phyloP scores from a whole-genome alignment of 2,797 vertebrate genomes.

The Vespertilio murinus region DNA sequence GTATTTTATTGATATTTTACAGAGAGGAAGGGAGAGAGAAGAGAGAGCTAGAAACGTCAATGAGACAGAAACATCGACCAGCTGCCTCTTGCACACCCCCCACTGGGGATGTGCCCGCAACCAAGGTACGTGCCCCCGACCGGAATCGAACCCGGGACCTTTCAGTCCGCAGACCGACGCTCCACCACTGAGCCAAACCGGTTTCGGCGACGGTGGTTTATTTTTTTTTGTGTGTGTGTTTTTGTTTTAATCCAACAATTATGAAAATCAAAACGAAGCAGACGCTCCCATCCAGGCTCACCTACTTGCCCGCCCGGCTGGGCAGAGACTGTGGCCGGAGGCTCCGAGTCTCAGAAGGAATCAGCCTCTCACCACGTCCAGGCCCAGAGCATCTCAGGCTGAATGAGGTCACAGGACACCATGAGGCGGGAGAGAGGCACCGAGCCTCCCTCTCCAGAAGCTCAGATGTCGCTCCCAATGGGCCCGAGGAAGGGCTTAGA shows the following conservation, averaged over 20 bases:
- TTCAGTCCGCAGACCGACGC: no score
- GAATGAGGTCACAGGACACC: neutral
- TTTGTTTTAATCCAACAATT: neutral
- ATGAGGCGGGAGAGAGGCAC: neutral
- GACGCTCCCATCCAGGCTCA: neutral
- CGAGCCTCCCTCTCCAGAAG: neutral
- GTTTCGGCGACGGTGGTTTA: no score
- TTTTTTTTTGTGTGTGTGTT: neutral
- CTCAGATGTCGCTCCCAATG: neutral
- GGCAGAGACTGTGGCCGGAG: neutral
- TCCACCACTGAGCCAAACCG: no score
- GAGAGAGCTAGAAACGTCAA: no score
- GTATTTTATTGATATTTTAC: no score
- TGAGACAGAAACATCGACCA: no score
- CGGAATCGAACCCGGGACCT: no score
- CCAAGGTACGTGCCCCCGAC: no score
- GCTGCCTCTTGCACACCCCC: no score
- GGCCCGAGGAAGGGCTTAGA: neutral
- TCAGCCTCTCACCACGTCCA: neutral
- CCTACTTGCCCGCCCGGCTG: neutral
- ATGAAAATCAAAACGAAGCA: neutral
- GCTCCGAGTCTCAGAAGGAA: neutral
- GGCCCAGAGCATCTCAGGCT: neutral
- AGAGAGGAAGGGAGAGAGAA: no score
- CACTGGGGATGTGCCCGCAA: no score